Evolutionary conservation across 2,797 vertebrate species (phyloP), one percentile per base, ranked within the genome.

Genomic region (Synaphobranchus kaupii): DNA sequence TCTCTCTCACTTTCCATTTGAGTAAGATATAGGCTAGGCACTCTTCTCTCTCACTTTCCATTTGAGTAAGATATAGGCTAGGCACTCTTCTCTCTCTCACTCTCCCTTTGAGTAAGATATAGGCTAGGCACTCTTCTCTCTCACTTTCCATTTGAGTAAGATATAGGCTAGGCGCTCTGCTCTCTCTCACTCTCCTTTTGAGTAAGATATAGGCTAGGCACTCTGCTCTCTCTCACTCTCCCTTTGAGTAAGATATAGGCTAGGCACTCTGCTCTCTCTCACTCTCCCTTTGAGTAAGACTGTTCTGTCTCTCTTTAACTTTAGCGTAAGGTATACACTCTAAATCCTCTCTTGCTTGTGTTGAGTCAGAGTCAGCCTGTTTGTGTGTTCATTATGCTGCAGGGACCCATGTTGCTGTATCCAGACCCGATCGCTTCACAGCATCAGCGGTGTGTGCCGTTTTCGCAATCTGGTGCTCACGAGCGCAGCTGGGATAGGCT

Each of bases 401-500:
- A 47, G 90, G 86, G 90, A 1, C 87, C 90, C 88, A 86, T 90
- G 90, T 91, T 90, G 90, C 92, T 89, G 90, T 90, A 89, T 90
- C 90, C 89, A 87, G 88, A 88, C 87, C 91, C 88, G 90, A 92
- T 92, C 91, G 91, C 89, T 88, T 89, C 90, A 80, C 90, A 90
- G 92, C 90, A 89, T 90, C 90, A 90, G 87, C 84, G 80, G 10
- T 66, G 22, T 88, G 89, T 87, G 90, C 84, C 84, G 87, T 92
- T 76, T 92, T 92, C 90, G 90, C 90, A 89, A 91, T 90, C 91
- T 89, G 90, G 34, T 9, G 83, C 47, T 50, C 12, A 0, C n/a
- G 1, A 12, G 28, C 28, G 28, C 66, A 28, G 1, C 66, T 34
- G 66, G 66, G 28, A 8, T 0, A 34, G 66, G 28, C 28, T 4